Base-by-base conservation (phyloP, 2,797 vertebrate species). In the Dendrocincla tyrannina region DNA sequence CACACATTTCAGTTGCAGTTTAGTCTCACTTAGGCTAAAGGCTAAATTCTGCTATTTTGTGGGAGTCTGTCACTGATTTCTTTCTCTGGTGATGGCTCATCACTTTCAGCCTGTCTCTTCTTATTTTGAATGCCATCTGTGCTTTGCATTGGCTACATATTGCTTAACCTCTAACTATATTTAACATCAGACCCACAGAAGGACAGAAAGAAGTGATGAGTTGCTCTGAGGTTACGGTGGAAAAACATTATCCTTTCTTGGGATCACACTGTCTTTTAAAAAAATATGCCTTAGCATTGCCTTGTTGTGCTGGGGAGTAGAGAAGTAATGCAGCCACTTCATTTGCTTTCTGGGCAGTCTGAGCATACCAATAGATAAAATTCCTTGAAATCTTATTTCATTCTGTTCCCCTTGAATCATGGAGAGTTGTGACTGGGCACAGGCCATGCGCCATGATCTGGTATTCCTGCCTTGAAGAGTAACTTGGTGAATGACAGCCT, bases 131-230 rank as follows among this genome's bases (percentile, higher is more conserved):
- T 75, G 15, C 19, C 37, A 52, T 47, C 33, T 64, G 44, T 41
- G 14, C 55, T 85, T 58, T 85, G 7, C 23, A 27, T 46, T 59
- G 79, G 11, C n/a, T 0, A 0, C 32, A 11, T 60, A n/a, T 11
- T 83, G 4, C 42, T 93, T 89, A 83, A 82, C 25, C 58, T 46
- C 27, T 74, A 63, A 59, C 35, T 68, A 2, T 77, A 30, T 69
- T 88, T 80, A 41, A 64, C 41, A 63, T 53, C 27, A 67, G 20
- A 11, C 6, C 8, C 7, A 19, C 4, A 37, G 35, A 78, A 81
- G 4, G 27, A 35, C 18, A 53, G 23, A 53, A 78, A 46, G 50
- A 85, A 3, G 69, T 5, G 27, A 80, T 18, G 9, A 24, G 3
- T 78, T 67, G 10, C 23, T 68, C 32, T 63, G 41, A 72, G 5